These are phyloP conservation scores for Proisotoma minuta DNA, from an alignment of 2,888 invertebrate genomes.

Conservation along the genomic window DNA sequence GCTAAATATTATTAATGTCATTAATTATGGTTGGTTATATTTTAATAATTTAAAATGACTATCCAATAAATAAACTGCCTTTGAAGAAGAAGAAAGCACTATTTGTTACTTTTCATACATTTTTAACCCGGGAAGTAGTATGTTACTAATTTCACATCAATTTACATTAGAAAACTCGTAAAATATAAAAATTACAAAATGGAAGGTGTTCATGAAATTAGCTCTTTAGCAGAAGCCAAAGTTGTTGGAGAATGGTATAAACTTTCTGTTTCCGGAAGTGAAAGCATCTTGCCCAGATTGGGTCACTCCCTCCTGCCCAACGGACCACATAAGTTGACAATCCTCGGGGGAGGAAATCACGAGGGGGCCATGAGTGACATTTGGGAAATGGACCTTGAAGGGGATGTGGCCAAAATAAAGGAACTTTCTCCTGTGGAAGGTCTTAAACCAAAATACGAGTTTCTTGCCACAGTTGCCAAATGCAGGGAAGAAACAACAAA, in stretches of 20 bases:
- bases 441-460: conserved; percentile 23
- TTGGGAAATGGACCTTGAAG: conserved; percentile 10
- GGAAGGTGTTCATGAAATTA: background rate
- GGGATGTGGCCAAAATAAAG: background rate
- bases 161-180: no score
- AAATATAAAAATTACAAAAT: no score
- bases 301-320: conserved; percentile 21
- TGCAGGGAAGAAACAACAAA: background rate
- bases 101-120: no score
- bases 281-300: conserved; percentile 17
- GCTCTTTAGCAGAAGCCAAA: conserved; percentile 1
- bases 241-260: conserved; percentile 13
- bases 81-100: no score
- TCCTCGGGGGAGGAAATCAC: conserved; percentile 30
- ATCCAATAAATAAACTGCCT: no score
- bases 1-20: no score
- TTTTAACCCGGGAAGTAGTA: no score
- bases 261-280: conserved; percentile 4
- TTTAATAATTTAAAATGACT: no score
- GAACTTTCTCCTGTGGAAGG: conserved; percentile 12
- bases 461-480: conserved; percentile 9
- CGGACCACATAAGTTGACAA: background rate
- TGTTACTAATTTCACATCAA: no score
- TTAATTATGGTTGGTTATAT: no score
- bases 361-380: conserved; percentile 20